phyloP scores from a whole-genome alignment of 2,888 invertebrate species.

The Lottia scabra region DNA sequence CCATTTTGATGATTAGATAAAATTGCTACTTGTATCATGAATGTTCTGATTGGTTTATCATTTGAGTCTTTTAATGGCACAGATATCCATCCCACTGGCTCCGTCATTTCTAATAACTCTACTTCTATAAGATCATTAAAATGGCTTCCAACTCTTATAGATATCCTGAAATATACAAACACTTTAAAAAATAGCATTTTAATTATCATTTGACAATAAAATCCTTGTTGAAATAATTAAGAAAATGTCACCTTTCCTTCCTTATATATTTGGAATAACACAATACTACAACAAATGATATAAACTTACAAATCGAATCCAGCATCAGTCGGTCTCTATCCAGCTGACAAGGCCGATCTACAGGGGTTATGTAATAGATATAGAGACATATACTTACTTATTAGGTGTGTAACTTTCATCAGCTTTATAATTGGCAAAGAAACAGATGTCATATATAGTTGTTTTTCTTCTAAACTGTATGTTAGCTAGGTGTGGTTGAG shows the following conservation, averaged over 20 bases:
- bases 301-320: no score
- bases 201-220: no score
- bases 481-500: slow-evolving; percentile 96
- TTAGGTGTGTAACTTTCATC: slow-evolving; percentile 99
- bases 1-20: slow-evolving; percentile 99
- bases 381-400: slow-evolving; percentile 69
- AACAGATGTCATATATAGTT: slow-evolving; percentile 92
- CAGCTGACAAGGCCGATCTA: no score
- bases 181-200: no score
- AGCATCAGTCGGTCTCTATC: no score
- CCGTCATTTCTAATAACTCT: slow-evolving; percentile 91
- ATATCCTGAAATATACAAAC: slow-evolving; percentile 51
- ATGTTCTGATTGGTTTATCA: slow-evolving; percentile 88
- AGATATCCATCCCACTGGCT: slow-evolving; percentile 97
- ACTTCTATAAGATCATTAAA: slow-evolving; percentile 97
- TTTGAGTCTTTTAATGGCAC: slow-evolving; percentile 88
- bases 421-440: slow-evolving; percentile 97
- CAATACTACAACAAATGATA: no score
- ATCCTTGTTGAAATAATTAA: no score
- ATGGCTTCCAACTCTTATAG: slow-evolving; percentile 87
- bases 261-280: no score
- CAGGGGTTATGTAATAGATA: no score
- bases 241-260: no score
- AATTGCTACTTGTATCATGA: slow-evolving; percentile 74
- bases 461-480: slow-evolving; percentile 96